Conservation (phyloP, 2,888 invertebrate species). For the Odontocolon sp. region DNA sequence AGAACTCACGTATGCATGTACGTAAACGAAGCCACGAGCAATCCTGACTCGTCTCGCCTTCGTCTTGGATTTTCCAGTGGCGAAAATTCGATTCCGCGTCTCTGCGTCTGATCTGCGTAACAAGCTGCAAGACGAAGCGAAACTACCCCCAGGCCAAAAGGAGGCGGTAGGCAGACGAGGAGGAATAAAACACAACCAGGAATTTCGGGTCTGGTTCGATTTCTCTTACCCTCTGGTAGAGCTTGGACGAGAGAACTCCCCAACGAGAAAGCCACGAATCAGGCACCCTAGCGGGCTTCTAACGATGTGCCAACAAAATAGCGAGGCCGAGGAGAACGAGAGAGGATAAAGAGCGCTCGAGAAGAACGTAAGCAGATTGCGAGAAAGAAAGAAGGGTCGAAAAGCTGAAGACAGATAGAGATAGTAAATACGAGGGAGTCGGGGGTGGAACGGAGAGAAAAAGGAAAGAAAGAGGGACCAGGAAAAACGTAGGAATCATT, state of each 20-base stretch:
- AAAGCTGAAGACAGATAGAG: constrained; percentile 35
- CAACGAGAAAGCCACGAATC: constrained; percentile 63
- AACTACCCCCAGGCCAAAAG: constrained; percentile 44
- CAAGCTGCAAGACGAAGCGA: constrained; percentile 69
- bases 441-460: not conserved
- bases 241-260: constrained; percentile 55
- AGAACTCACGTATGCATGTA: constrained; percentile 60
- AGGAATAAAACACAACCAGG: constrained; percentile 31
- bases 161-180: not conserved
- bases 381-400: constrained; percentile 46
- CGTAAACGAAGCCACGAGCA: constrained; percentile 59
- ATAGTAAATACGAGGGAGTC: constrained; percentile 18
- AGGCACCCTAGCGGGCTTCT: constrained; percentile 74
- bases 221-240: constrained; percentile 52
- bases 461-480: constrained; percentile 54
- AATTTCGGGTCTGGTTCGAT: constrained; percentile 28
- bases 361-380: constrained; percentile 77
- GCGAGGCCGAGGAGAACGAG: no score
- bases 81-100: constrained; percentile 73
- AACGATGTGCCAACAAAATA: constrained; percentile 80
- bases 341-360: constrained; percentile 73
- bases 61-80: constrained; percentile 63
- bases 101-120: constrained; percentile 77
- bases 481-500: constrained; percentile 21
- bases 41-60: constrained; percentile 35